These are phyloP conservation scores for Drosophila algonquin DNA, from an alignment of 2,888 invertebrate species.

Conservation along the genomic window DNA sequence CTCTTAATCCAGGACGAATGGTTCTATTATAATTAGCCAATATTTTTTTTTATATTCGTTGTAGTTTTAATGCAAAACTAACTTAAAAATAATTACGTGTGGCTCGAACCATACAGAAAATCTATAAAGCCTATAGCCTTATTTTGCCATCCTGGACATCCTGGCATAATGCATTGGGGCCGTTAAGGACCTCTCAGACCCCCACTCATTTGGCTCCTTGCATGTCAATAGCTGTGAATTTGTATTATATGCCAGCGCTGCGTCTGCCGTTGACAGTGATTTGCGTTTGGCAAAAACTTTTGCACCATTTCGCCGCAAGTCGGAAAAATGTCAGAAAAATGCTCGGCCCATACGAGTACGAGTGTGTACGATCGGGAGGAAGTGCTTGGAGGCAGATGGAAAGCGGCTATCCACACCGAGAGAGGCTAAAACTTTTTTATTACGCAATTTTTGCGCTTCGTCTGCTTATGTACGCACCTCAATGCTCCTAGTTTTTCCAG, in stretches of 20 bases:
- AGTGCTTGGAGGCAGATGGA: constrained; percentile 6
- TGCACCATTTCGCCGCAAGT: constrained; percentile 39
- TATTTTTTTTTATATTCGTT: no score
- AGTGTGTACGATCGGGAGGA: constrained; percentile 17
- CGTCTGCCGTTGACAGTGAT: constrained; percentile 48
- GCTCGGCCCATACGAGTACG: constrained; percentile 6
- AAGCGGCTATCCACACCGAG: constrained; percentile 5
- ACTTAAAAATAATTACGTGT: no score
- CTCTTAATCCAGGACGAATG: no score
- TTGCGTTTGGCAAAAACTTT: constrained; percentile 55
- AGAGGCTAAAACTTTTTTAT: constrained; percentile 70
- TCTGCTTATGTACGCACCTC: constrained; percentile 60
- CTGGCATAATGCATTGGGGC: constrained; percentile 20
- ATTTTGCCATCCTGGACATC: background rate
- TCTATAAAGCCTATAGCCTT: background rate
- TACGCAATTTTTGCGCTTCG: constrained; percentile 70
- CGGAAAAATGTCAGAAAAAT: constrained; percentile 47
- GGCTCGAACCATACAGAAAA: no score
- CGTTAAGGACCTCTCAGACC: constrained; percentile 1
- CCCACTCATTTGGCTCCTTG: constrained; percentile 7
- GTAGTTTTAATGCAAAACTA: no score
- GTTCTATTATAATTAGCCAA: no score
- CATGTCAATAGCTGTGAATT: constrained; percentile 39
- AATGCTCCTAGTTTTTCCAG: constrained; percentile 39
- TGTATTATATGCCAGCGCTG: constrained; percentile 46